Evolutionary conservation across 2,888 invertebrate species (phyloP), one percentile per base, ranked within the genome.

Genomic region (Troglohyphantes excavatus): DNA sequence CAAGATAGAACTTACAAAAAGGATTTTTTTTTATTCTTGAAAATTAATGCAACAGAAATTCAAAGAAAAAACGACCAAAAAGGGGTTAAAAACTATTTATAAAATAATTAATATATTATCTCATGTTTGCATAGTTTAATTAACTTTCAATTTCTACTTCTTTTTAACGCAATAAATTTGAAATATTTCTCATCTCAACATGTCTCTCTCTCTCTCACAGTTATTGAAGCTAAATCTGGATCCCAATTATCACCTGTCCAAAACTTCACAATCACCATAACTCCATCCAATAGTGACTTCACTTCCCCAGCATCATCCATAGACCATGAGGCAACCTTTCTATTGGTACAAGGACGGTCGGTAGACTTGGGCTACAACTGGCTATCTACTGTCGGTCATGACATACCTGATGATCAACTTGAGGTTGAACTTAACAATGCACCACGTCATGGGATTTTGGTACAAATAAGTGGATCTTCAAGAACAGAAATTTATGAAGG

Each of bases 271-370:
- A 90, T 90, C 17, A 90, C 83, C 7, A 59, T 90, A 11, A 76
- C 65, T 21, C 82, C 88, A 13, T 65, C 83, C 5, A 78, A 27
- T 0, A 53, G 46, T 17, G 89, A 83, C 27, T 78, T 84, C 13
- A 83, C 83, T n/a, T 90, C 89, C 2, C 89, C 83, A 7, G 82
- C 88, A n/a, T 82, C 88, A 23, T 75, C 82, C 7, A 82, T 88
- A 23, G 82, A 82, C 43, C 65, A 90, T 72, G 65, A 63, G 53
- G 7, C 65, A 17, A 63, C 29, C 0, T 29, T 90, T 65, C n/a
- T 72, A 17, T 33, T 90, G 17, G 43, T n/a, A 2, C 89, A 90
- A 84, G 89, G 89, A 0, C 70, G 70, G 46, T 27, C 33, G 17
- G 78, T 72, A 2, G 53, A 83, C n/a, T 33, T 90, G 6, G 78